phyloP scores from a whole-genome alignment of 2,797 vertebrate genomes.

The Argya squamiceps region DNA sequence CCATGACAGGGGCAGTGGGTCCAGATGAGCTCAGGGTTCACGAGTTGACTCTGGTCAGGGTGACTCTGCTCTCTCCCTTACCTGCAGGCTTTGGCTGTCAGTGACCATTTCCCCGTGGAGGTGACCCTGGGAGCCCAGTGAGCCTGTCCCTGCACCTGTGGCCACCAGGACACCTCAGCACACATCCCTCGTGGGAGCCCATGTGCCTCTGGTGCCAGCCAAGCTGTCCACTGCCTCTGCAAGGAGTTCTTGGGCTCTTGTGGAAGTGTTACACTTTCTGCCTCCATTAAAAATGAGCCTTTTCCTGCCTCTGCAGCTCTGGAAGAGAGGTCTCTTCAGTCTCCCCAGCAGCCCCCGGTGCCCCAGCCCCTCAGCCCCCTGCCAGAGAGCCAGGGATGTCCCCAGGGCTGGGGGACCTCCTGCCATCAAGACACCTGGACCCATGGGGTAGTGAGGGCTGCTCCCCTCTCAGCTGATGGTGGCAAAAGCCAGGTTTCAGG shows the following conservation, averaged over 20 bases:
- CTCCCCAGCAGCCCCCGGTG: rapidly evolving
- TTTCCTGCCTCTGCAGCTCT: not conserved
- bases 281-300: slow-evolving; percentile 20
- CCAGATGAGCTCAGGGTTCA: not conserved
- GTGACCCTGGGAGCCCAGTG: slow-evolving; percentile 21
- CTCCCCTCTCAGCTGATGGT: not conserved
- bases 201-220: rapidly evolving
- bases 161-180: not conserved
- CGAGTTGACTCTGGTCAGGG: not conserved
- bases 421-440: rapidly evolving
- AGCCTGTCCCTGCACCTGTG: rapidly evolving
- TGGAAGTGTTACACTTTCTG: not conserved
- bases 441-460: rapidly evolving
- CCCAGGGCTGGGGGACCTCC: rapidly evolving
- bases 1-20: rapidly evolving
- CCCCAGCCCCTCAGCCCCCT: rapidly evolving
- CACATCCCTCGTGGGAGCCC: rapidly evolving
- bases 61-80: not conserved
- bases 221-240: not conserved
- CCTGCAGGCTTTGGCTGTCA: slow-evolving; percentile 27
- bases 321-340: not conserved
- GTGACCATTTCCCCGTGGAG: slow-evolving; percentile 52
- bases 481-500: not conserved
- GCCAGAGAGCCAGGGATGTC: not conserved
- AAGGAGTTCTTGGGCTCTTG: not conserved